A percentile compares a stretch with the other conserved stretches of the same genome.
These are phyloP conservation scores for Ivindomyrus marchei DNA, from an alignment of 2,113 vertebrate genomes.

Conservation along the genomic window DNA sequence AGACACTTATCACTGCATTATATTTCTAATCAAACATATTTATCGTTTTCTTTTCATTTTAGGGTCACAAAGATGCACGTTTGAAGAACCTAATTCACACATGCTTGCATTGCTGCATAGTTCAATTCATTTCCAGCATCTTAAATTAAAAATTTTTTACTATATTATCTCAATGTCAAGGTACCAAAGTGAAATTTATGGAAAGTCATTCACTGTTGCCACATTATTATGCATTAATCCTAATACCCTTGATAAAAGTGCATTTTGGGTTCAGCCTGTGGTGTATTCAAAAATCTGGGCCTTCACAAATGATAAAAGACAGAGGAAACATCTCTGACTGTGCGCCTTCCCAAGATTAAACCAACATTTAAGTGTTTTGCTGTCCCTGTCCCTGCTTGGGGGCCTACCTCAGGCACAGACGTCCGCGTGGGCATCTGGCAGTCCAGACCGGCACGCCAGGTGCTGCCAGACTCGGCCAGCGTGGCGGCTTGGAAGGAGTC, in stretches of 20 bases:
- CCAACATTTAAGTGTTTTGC: not conserved
- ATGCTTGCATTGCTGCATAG: not conserved
- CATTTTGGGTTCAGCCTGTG: not conserved
- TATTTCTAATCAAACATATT: not conserved
- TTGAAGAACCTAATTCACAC: not conserved
- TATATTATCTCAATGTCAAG: not conserved
- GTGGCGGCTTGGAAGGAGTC: constrained; percentile 54
- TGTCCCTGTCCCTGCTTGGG: not conserved
- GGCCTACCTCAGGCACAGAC: constrained; percentile 60
- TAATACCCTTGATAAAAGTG: not conserved
- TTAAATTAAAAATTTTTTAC: not conserved
- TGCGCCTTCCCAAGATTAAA: not conserved
- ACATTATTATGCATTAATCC: not conserved
- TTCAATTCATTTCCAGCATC: not conserved
- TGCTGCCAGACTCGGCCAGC: constrained; percentile 49
- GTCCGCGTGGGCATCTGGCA: constrained; percentile 42
- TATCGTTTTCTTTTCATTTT: not conserved
- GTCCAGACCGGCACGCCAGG: constrained; percentile 46
- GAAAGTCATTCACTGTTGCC: not conserved
- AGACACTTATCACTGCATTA: not conserved
- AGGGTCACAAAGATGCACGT: not conserved
- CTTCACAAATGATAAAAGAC: not conserved
- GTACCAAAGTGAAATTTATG: not conserved
- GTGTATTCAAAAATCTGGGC: not conserved
- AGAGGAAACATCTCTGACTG: not conserved